These are phyloP conservation scores for Ophioninae sp. DNA, from an alignment of 2,888 invertebrate species.

Conservation along the genomic window DNA sequence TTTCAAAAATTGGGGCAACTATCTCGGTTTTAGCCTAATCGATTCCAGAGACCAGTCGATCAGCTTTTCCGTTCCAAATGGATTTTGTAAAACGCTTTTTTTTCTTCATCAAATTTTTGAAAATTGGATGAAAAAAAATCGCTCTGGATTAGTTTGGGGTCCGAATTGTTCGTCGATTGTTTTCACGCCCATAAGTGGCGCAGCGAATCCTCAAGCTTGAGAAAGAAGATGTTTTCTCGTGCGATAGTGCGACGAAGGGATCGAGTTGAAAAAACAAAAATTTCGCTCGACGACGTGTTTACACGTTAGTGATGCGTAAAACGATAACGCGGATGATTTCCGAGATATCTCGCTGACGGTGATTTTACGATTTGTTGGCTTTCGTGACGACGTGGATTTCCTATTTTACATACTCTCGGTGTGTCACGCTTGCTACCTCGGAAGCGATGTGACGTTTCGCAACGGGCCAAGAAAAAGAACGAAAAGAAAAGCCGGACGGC, in stretches of 20 bases:
- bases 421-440: not conserved
- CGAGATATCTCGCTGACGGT: constrained; percentile 44
- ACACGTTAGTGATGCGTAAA: constrained; percentile 1
- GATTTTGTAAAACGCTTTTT: not conserved
- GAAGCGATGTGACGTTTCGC: constrained; percentile 34
- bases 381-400: constrained; percentile 26
- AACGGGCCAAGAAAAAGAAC: constrained; percentile 3
- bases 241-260: not conserved
- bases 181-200: not conserved
- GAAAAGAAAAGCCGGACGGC: constrained; percentile 3
- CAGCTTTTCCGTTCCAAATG: not conserved
- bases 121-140: too few species aligned
- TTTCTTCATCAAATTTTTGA: not conserved
- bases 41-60: not conserved
- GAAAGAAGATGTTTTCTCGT: not conserved
- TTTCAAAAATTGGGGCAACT: too few species aligned
- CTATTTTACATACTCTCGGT: not conserved
- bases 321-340: constrained; percentile 43
- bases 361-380: constrained; percentile 56
- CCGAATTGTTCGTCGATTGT: too few species aligned
- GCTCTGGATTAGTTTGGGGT: too few species aligned
- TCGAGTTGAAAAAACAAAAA: constrained; percentile 1
- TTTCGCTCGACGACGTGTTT: constrained; percentile 5
- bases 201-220: not conserved
- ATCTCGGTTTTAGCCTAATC: too few species aligned